Evolutionary conservation across 2,888 invertebrate genomes (phyloP).

Genomic region (Patella pellucida): DNA sequence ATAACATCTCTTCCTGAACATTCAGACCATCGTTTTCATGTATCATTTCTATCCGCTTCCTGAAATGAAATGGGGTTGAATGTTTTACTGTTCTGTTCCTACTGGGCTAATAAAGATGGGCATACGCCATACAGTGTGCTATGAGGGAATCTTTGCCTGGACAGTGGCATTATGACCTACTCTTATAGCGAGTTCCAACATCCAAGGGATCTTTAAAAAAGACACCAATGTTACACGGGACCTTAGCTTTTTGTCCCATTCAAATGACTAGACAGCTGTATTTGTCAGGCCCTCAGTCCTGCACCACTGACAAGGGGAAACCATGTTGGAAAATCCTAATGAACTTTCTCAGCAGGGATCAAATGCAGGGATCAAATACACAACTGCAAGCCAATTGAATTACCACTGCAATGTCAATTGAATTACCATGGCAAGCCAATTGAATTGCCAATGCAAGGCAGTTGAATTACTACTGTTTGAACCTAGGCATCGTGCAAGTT

Average conservation of each 20-base stretch:
- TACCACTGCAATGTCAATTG: too few relatives aligned
- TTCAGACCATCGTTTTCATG: constrained; percentile 54
- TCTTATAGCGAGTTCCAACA: not conserved
- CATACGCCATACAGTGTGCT: not conserved
- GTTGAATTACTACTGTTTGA: too few relatives aligned
- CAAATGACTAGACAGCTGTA: too few relatives aligned
- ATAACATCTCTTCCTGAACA: constrained; percentile 51
- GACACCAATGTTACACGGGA: not conserved
- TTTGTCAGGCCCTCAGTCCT: not conserved
- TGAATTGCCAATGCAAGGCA: too few relatives aligned
- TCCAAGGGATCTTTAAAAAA: not conserved
- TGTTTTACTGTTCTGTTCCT: not conserved
- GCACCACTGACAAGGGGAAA: too few relatives aligned
- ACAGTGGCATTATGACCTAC: not conserved
- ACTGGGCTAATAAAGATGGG: not conserved
- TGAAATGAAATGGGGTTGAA: constrained; percentile 23
- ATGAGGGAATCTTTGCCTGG: not conserved
- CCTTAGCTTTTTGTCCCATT: not conserved
- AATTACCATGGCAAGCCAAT: too few relatives aligned
- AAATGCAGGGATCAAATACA: too few relatives aligned
- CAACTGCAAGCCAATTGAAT: too few relatives aligned
- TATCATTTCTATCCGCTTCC: constrained; percentile 57
- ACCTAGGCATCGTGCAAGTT: too few relatives aligned
- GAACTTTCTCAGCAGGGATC: too few relatives aligned
- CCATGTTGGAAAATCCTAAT: too few relatives aligned